Evolutionary conservation across 2,797 vertebrate genomes (phyloP), one percentile per base, ranked within the genome.

Genomic region (Triplophysa yarkandensis): DNA sequence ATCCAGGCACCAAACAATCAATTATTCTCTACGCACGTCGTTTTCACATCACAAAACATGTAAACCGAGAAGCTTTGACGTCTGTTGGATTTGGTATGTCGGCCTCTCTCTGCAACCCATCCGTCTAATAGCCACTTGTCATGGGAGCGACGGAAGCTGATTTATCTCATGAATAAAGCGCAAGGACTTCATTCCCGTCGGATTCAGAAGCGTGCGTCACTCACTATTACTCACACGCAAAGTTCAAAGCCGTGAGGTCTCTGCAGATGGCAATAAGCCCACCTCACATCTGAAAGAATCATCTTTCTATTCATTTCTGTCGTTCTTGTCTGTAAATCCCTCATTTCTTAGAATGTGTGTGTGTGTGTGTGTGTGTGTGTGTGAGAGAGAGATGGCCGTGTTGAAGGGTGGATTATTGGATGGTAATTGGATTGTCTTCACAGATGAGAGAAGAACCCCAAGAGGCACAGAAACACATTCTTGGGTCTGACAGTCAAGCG

Each of bases 341-440:
- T 62, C 16, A 10, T 78, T 74, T 78, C 39, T 78, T 17, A 28
- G 23, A 54, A 54, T 58, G 43, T 36, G n/a, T 46, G 46, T 1
- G 39, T 28, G 61, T 60, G 23, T 25, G 17, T 60, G 32, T 74
- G 58, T 41, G 71, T 73, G 63, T 62, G 41, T 34, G n/a, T n/a
- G n/a, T n/a, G n/a, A n/a, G n/a, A 10, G 27, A 62, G 52, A 62
- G 63, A 2, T 58, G 19, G 39, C 44, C 61, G n/a, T 41, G 44
- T 36, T 27, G 25, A 60, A 62, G 30, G 30, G 21, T 71, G 60
- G 43, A 48, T 60, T 62, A 62, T 67, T 78, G 57, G 64, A 78
- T 28, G 11, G 76, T 62, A 68, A 78, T 73, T 78, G 76, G 55
- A 55, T 39, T 78, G 25, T 72, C 44, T 72, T 72, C 76, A 78